A percentile compares a stretch with the other conserved stretches of the same genome.
phyloP scores from a whole-genome alignment of 2,797 vertebrate genomes.

The Lepidocolaptes lacrymiger region DNA sequence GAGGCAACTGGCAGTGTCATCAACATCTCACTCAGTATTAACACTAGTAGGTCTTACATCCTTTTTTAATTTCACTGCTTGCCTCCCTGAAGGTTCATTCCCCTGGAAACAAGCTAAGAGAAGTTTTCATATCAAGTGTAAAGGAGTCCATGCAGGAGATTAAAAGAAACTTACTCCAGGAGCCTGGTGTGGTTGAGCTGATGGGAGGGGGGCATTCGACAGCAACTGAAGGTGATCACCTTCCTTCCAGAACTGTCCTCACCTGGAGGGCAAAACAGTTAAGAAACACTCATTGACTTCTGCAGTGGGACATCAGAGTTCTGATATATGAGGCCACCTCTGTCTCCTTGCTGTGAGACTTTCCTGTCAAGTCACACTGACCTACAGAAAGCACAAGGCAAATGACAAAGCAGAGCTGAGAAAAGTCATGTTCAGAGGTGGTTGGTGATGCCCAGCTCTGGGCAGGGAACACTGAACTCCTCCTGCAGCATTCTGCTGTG shows the following conservation, averaged over 20 bases:
- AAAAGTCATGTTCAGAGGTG: background rate
- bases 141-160: background rate
- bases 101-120: background rate
- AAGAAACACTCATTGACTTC: background rate
- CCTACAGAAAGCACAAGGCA: background rate
- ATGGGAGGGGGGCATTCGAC: slow-evolving; percentile 85
- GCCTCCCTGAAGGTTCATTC: background rate
- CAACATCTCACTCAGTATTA: background rate
- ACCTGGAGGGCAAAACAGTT: slow-evolving; percentile 71
- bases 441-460: background rate
- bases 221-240: slow-evolving; percentile 88
- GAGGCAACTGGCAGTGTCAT: background rate
- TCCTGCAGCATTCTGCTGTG: background rate
- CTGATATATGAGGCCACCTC: background rate
- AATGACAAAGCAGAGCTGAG: background rate
- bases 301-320: background rate
- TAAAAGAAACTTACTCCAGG: slow-evolving; percentile 80
- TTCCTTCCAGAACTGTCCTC: slow-evolving; percentile 86
- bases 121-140: background rate
- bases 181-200: slow-evolving; percentile 86
- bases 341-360: background rate
- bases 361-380: background rate
- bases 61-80: background rate
- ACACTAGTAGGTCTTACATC: background rate
- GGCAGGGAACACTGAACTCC: background rate